A percentile compares a stretch with the other conserved stretches of the same genome.
These are phyloP conservation scores for Epinephelus awoara DNA, from an alignment of 2,797 vertebrate species.

Conservation along the genomic window DNA sequence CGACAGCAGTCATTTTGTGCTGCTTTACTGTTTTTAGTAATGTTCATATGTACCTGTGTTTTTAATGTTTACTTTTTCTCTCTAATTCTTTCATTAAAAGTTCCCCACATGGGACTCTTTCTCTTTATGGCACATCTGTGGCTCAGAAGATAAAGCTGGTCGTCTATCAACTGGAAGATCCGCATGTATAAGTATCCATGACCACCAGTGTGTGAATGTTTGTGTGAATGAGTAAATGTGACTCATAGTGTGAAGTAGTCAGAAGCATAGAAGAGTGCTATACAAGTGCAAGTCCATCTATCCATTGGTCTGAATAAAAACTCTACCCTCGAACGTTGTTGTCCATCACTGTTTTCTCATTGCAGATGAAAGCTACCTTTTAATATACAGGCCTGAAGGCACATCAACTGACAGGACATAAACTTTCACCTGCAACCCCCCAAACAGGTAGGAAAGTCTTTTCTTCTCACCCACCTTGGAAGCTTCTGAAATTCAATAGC, in stretches of 20 bases:
- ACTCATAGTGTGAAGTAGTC: too few species aligned
- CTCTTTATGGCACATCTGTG: too few species aligned
- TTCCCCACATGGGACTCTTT: too few species aligned
- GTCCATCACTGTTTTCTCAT: background rate
- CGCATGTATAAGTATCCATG: too few species aligned
- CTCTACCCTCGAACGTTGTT: background rate
- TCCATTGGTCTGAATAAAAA: conserved; percentile 19
- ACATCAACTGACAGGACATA: conserved; percentile 21
- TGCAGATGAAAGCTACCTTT: conserved; percentile 28
- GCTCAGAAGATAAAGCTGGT: too few species aligned
- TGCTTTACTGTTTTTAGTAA: background rate
- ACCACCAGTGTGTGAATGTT: too few species aligned
- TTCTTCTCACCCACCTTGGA: conserved; percentile 45
- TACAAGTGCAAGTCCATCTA: too few species aligned
- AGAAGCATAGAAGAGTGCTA: too few species aligned
- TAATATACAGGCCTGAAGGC: conserved; percentile 24
- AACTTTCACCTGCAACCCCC: conserved; percentile 28
- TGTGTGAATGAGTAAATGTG: too few species aligned
- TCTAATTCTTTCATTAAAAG: conserved; percentile 7
- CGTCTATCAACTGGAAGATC: too few species aligned
- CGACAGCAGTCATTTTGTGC: background rate
- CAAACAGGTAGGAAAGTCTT: conserved; percentile 30
- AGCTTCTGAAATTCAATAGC: conserved; percentile 53
- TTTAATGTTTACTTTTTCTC: background rate
- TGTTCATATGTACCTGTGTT: background rate